Conservation (phyloP, 2,797 vertebrate species). For the Hozukius guyotensis region DNA sequence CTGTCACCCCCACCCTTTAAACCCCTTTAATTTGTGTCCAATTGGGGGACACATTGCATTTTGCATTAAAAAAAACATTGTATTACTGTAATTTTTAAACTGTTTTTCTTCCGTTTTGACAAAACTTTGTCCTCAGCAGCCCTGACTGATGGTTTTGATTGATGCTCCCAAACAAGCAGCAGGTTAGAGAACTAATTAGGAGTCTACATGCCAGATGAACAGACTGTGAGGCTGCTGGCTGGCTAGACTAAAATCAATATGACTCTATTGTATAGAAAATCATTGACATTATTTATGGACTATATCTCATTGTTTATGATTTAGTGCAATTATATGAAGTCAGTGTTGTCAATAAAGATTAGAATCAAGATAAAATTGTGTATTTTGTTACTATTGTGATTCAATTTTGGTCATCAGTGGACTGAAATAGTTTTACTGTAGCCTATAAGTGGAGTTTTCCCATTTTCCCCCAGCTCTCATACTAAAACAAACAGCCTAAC, state of each 20-base stretch:
- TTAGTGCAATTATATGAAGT: neutral
- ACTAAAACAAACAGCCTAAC: slow-evolving; percentile 66
- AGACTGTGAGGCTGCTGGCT: slow-evolving; percentile 55
- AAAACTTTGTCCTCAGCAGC: slow-evolving; percentile 12
- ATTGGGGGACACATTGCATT: neutral
- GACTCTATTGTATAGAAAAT: neutral
- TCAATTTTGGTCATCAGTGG: neutral
- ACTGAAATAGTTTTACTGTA: neutral
- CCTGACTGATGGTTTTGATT: slow-evolving; percentile 7
- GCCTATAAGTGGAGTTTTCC: slow-evolving; percentile 26
- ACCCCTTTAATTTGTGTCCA: neutral
- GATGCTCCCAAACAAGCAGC: slow-evolving; percentile 57
- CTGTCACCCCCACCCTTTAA: neutral
- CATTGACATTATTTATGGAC: neutral
- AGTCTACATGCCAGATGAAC: slow-evolving; percentile 65
- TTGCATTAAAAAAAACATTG: neutral
- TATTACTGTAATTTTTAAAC: neutral
- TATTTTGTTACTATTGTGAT: neutral
- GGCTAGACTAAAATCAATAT: slow-evolving; percentile 65
- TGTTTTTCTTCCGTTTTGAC: neutral
- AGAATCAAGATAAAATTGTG: neutral
- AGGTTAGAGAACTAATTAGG: slow-evolving; percentile 72
- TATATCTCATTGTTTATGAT: neutral
- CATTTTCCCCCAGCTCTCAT: slow-evolving; percentile 32
- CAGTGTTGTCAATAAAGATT: neutral